Evolutionary conservation across 2,888 invertebrate species (phyloP), one percentile per base, ranked within the genome.

Genomic region (Baccha elongata): DNA sequence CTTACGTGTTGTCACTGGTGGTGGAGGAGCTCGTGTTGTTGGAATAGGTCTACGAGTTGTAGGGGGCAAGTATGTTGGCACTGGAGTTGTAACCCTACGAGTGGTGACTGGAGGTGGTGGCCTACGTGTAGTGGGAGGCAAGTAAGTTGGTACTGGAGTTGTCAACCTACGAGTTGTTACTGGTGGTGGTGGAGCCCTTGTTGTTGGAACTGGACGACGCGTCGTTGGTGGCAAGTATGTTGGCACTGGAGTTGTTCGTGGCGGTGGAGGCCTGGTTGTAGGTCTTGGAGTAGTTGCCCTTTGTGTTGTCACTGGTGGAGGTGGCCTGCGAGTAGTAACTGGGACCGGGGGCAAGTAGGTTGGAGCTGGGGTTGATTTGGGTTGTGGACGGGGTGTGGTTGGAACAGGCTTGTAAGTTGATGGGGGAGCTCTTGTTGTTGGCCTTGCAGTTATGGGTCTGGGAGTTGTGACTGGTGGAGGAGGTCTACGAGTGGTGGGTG

Each of bases 341-440:
- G 86, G 86, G n/a, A 87, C 52, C 87, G 87, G 8, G 86, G 85
- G 15, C 44, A 72, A 37, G 0, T 75, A 76, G 10, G 42, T 72
- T 35, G 73, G 46, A 23, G 64, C 55, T 46, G 64, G 40, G 26
- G 84, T 65, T 48, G 44, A 44, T 3, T n/a, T 48, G 4, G 48
- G 48, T 3, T 5, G 23, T 13, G 48, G 48, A 7, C 65, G 64
- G 15, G 69, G n/a, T 79, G 84, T 42, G 6, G 85, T 68, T 53
- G 68, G 64, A 53, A 46, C 21, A 4, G 76, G 23, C 0, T 71
- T 78, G n/a, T 65, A 55, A 3, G 53, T 60, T 1, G 74, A 76
- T 44, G 83, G 73, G 1, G 85, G 68, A 7, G 29, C 7, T 1
- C 26, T 58, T 0, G 40, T 42, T 11, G 37, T 15, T 13, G 55